phyloP scores from a whole-genome alignment of 1,140 invertebrate species.

The Gryllus bimaculatus region DNA sequence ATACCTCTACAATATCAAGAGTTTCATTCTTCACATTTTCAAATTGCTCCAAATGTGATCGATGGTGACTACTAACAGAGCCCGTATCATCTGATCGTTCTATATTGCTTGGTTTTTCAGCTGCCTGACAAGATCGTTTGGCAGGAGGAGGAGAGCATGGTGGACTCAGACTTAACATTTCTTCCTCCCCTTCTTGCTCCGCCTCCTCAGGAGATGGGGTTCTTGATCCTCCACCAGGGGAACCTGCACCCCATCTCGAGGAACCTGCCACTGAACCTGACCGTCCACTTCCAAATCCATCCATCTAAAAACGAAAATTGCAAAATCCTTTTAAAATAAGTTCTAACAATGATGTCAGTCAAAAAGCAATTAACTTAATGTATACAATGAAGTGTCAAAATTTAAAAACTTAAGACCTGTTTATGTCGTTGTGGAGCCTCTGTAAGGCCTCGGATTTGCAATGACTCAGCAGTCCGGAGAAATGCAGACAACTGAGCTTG shows the following conservation, averaged over 20 bases:
- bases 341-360: no score
- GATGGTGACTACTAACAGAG: neutral
- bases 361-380: no score
- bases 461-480: slow-evolving; percentile 74
- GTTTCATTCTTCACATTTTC: slow-evolving; percentile 20
- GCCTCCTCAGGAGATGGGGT: slow-evolving; percentile 10
- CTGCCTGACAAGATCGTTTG: slow-evolving; percentile 8
- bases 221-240: neutral
- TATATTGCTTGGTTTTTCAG: neutral
- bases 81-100: neutral
- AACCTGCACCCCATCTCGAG: neutral
- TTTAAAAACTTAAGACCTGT: neutral
- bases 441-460: slow-evolving; percentile 80
- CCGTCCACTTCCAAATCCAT: neutral
- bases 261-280: neutral
- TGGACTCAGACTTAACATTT: slow-evolving; percentile 14
- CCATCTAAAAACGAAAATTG: neutral
- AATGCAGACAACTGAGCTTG: slow-evolving; percentile 79
- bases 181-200: slow-evolving; percentile 11
- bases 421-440: slow-evolving; percentile 36
- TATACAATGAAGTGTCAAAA: no score
- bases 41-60: neutral
- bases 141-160: slow-evolving; percentile 12
- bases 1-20: slow-evolving; percentile 39
- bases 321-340: neutral